Base-by-base conservation (phyloP, 2,797 vertebrate species). In the Sebastes cheni region DNA sequence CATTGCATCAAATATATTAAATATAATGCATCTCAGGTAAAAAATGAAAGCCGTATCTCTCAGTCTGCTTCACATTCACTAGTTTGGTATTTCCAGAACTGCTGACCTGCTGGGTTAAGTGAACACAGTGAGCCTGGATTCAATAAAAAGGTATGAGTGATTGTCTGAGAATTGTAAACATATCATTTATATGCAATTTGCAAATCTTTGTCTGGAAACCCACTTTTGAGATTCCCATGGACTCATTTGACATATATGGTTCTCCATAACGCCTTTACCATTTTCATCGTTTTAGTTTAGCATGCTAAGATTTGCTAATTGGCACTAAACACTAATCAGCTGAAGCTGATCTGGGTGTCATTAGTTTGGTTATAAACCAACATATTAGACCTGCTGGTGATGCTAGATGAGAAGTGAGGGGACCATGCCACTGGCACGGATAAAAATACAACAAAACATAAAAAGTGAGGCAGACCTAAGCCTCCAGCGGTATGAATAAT, bases 61-160 rank as follows among this genome's bases (percentile, higher is more conserved):
- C 91, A 72, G 90, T 92, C 87, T 91, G 20, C 50, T 79, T 94
- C 79, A 89, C 86, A 0, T 94, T 95, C 72, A 93, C 88, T 75
- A 84, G 87, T 92, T 89, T 89, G 25, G 87, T 84, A 81, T 94
- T 93, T 84, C 34, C 25, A 75, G 62, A 69, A 22, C 46, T 55
- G 72, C 68, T 87, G 80, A 85, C 71, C 58, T 67, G 67, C 46
- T 79, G 60, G 16, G 54, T 20, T 32, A 64, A 74, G 75, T 23
- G 75, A 76, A 73, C 22, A 46, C 62, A 75, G 10, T 18, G 27
- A 66, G 83, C n/a, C 80, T 87, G 89, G 81, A 84, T 73, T 81
- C 56, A 86, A 87, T 88, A 75, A 84, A 56, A 81, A 87, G 60
- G 18, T 73, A 86, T 86, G 81, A 88, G 66, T 67, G 62, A 85